Evolutionary conservation across 2,113 vertebrate genomes (phyloP).

Genomic region (Chaetodon auriga): DNA sequence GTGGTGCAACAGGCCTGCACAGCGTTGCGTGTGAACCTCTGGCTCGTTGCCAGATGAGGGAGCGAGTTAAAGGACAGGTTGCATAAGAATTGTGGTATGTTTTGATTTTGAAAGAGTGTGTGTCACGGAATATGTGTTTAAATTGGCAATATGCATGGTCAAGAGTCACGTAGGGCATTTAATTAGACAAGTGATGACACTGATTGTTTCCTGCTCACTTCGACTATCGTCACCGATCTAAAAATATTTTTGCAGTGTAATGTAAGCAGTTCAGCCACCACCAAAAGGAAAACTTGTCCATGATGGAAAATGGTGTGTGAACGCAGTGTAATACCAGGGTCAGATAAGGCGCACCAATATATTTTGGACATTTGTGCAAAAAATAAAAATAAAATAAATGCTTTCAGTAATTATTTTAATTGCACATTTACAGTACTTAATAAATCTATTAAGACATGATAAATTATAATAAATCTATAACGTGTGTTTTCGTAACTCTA

Average conservation of each 20-base stretch:
- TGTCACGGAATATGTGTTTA: constrained; percentile 67
- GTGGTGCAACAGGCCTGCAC: constrained; percentile 66
- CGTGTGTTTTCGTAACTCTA: neutral
- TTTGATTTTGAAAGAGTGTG: constrained; percentile 61
- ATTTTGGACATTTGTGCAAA: neutral
- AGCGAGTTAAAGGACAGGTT: constrained; percentile 68
- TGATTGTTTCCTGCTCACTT: constrained; percentile 29
- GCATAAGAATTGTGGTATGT: constrained; percentile 72
- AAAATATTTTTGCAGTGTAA: constrained; percentile 11
- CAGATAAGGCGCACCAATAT: neutral
- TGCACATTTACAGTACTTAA: neutral
- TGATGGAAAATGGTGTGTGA: neutral
- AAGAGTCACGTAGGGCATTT: constrained; percentile 52
- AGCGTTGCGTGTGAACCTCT: constrained; percentile 83
- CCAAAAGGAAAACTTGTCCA: neutral
- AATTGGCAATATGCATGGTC: constrained; percentile 40
- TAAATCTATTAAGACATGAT: neutral
- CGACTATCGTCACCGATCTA: neutral
- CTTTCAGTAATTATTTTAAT: neutral
- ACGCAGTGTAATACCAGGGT: neutral
- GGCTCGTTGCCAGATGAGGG: constrained; percentile 73
- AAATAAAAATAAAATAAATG: neutral
- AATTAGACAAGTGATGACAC: constrained; percentile 25
- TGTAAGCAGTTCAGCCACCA: neutral
- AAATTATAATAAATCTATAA: no score